Percentiles rank a stretch among this genome's conserved stretches.
phyloP scores from a whole-genome alignment of 2,113 vertebrate species.

The Microtus ochrogaster region DNA sequence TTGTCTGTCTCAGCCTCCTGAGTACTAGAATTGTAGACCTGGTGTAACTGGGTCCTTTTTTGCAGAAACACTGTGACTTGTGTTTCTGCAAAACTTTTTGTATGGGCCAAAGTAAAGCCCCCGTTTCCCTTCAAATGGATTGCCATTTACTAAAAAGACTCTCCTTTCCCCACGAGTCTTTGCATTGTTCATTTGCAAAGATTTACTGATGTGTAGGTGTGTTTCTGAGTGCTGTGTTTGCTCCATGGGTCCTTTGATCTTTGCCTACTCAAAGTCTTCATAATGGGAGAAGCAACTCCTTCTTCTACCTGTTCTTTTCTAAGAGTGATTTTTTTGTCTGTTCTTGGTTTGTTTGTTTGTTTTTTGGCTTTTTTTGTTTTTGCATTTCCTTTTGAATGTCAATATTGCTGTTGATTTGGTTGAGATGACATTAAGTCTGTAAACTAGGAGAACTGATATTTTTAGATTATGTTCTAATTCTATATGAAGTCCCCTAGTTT shows the following conservation, averaged over 20 bases:
- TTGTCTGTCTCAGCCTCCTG: neutral
- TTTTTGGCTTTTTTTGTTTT: slow-evolving; percentile 23
- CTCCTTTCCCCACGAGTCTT: neutral
- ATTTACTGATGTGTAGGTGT: neutral
- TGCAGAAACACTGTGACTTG: neutral
- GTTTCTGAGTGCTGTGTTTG: neutral
- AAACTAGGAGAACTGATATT: slow-evolving; percentile 18
- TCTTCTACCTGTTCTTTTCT: neutral
- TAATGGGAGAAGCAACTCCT: neutral
- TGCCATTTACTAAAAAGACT: slow-evolving; percentile 47
- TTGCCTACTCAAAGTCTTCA: neutral
- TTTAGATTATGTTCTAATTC: slow-evolving; percentile 19
- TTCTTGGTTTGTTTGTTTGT: neutral
- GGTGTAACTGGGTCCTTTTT: neutral
- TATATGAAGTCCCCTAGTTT: neutral
- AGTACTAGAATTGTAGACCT: neutral
- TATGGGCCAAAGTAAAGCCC: neutral
- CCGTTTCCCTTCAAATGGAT: neutral
- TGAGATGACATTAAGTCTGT: slow-evolving; percentile 1
- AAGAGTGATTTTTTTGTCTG: neutral
- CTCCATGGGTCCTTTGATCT: neutral
- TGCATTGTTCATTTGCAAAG: neutral
- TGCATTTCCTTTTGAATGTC: slow-evolving; percentile 50
- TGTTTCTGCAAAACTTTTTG: slow-evolving; percentile 9
- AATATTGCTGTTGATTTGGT: slow-evolving; percentile 39